phyloP scores from a whole-genome alignment of 2,888 invertebrate species.

The Tenthredo scrophulariae region DNA sequence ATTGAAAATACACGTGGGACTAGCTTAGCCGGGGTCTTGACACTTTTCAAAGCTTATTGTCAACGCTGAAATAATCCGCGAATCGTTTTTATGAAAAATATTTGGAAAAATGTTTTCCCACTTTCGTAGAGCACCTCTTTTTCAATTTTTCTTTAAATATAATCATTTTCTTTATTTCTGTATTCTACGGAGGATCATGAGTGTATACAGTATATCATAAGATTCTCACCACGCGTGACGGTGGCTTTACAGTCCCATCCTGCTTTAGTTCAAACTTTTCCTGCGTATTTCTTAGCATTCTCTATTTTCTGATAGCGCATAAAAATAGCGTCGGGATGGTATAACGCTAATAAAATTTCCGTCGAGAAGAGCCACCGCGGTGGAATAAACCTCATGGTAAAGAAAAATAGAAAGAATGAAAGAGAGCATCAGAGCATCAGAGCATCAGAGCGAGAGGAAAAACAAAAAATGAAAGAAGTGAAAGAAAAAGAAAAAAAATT shows the following conservation, averaged over 20 bases:
- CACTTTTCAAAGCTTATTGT: not conserved
- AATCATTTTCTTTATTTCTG: not conserved
- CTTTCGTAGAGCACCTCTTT: not conserved
- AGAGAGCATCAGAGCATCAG: too few relatives aligned
- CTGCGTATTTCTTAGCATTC: not conserved
- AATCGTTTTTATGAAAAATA: not conserved
- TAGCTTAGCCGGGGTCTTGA: not conserved
- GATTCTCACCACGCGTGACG: not conserved
- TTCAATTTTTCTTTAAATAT: not conserved
- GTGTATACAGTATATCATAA: not conserved
- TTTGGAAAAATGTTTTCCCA: not conserved
- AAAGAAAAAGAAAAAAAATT: not conserved
- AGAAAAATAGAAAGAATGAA: not conserved
- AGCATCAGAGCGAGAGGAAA: not conserved
- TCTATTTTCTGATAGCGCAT: not conserved
- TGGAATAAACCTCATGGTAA: conserved; percentile 1
- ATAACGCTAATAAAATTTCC: conserved; percentile 4
- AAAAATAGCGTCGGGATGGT: not conserved
- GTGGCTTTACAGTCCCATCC: not conserved
- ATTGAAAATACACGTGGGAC: conserved; percentile 35
- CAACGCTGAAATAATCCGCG: not conserved
- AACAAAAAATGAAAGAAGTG: not conserved
- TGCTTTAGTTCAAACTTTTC: not conserved
- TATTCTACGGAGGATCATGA: not conserved
- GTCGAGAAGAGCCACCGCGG: not conserved